Evolutionary conservation across 2,797 vertebrate species (phyloP), one percentile per base, ranked within the genome.

Genomic region (Momotus momota): DNA sequence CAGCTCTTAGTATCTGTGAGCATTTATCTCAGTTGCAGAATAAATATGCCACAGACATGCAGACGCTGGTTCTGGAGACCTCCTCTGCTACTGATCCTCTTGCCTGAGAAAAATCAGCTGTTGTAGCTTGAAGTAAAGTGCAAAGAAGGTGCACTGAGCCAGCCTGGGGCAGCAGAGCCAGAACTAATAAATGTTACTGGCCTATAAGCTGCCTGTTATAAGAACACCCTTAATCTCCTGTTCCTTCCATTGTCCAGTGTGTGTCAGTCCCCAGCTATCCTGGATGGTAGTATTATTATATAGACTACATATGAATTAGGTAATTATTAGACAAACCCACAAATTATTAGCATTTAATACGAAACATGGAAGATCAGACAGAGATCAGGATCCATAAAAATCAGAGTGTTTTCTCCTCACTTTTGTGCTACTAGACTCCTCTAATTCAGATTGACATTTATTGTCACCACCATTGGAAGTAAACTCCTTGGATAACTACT

Each of bases 401-500:
- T 84, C 41, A 77, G 41, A 79, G 31, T 55, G 18, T 48, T 80
- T 69, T 8, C 41, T 27, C 27, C 45, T 70, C 3, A 2, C 18
- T 89, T 92, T 52, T 79, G 46, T 60, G 52, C 41, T 29, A 55
- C 1, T 4, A 78, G 41, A 84, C 91, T 89, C 48, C 40, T 65
- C 18, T 94, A 78, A 91, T 89, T 85, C 93, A 89, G 48, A 78
- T 31, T 54, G 81, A 83, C 70, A 43, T 90, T 73, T 95, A 69
- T 70, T 81, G 85, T 88, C 79, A 85, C 52, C 81, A 66, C 23
- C 52, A 70, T 77, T 69, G 86, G 71, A 86, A 85, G 45, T 29
- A 92, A 93, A 83, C 85, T 92, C 75, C 60, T 87, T 81, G 70
- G 67, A 77, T 90, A 95, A 88, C 75, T 94, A 78, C 78, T 94